Conservation (phyloP, 2,888 invertebrate genomes). For the Chymomyza caudatula region DNA sequence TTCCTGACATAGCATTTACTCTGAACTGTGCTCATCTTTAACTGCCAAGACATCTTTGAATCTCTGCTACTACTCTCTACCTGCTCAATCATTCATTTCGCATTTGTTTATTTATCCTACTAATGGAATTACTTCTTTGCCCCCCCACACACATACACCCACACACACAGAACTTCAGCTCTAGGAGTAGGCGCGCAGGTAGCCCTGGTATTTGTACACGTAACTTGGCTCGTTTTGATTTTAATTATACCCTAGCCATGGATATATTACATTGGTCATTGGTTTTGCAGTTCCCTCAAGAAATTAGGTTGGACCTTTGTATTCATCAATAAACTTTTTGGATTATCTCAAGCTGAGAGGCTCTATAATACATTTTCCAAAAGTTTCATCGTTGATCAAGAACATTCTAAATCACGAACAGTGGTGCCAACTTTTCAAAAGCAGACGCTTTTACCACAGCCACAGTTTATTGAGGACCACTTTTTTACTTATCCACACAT, state of each 20-base stretch:
- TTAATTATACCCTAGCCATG: background rate
- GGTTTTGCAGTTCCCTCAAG: background rate
- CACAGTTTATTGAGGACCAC: too few relatives aligned
- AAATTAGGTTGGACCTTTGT: constrained; percentile 20
- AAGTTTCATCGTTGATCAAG: too few relatives aligned
- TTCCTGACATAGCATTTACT: constrained; percentile 20
- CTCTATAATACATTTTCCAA: too few relatives aligned
- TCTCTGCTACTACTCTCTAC: constrained; percentile 4
- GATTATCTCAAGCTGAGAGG: too few relatives aligned
- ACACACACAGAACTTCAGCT: background rate
- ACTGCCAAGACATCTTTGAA: background rate
- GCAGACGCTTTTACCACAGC: too few relatives aligned
- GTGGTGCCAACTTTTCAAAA: too few relatives aligned
- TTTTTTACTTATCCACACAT: too few relatives aligned
- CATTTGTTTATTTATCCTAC: constrained; percentile 74
- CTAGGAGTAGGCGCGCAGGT: background rate
- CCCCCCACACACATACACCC: background rate
- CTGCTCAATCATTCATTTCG: constrained; percentile 61
- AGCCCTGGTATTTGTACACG: background rate
- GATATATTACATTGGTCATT: background rate
- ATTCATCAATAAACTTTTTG: too few relatives aligned
- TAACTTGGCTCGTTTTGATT: background rate
- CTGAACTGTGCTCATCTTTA: constrained; percentile 27
- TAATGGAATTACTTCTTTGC: constrained; percentile 73
- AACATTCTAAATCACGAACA: too few relatives aligned